Base-by-base conservation (phyloP, 2,797 vertebrate genomes). In the Artibeus lituratus region DNA sequence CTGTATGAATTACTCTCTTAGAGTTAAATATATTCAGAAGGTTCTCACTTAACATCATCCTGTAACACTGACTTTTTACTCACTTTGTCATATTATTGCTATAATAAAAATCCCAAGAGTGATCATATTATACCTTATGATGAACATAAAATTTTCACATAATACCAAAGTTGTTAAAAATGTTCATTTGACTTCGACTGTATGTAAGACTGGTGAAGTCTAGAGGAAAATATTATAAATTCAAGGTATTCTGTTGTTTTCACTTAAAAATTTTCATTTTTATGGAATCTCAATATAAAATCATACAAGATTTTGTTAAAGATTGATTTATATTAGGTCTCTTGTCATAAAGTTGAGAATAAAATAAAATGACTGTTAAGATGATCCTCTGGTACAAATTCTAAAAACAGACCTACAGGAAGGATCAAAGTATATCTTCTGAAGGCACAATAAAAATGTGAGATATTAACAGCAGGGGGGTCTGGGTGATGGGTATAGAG, bases 101-200 rank as follows among this genome's bases (percentile, higher is more conserved):
- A 21, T 44, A 44, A 81, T 69, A 55, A 94, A 83, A 82, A 84
- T 42, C n/a, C 47, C 55, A 14, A 84, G 42, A 86, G 22, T 10
- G 59, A 80, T 80, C 18, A 89, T 89, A 10, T 67, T 29, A 84
- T 90, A 95, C 44, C 15, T 91, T 76, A 91, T 7, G 37, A n/a
- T 69, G 42, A 67, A 49, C 44, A 51, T 55, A 92, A 80, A 72
- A 89, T 70, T 55, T 65, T 44, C n/a, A 67, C 55, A 37, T 90
- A 65, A 53, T 87, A 92, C 91, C 55, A 59, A 73, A 89, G 35
- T 72, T 83, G 26, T 70, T 97, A 53, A 81, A 95, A 81, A 74
- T 16, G 16, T 76, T 65, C 32, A 62, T 76, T 32, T 93, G 59
- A 95, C 77, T 26, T 81, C 73, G 32, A 37, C 10, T 86, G 12